These are phyloP conservation scores for Budorcas taxicolor DNA, from an alignment of 2,113 vertebrate species.

Conservation along the genomic window DNA sequence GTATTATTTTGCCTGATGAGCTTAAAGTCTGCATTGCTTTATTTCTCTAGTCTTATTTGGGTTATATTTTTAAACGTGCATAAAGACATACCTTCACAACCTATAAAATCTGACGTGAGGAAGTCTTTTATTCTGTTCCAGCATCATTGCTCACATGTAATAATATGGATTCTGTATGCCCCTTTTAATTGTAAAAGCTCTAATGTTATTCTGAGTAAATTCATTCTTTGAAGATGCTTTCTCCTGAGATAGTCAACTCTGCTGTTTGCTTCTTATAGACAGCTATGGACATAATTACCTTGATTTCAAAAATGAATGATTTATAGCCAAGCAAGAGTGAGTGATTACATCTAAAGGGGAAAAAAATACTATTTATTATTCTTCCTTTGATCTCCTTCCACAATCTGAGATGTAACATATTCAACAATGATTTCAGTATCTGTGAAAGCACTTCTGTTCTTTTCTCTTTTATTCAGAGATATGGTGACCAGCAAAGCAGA, in stretches of 20 bases:
- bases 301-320: conserved; percentile 53
- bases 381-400: conserved; percentile 43
- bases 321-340: conserved; percentile 16
- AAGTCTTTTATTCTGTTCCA: background rate
- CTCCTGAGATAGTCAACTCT: background rate
- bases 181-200: background rate
- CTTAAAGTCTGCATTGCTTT: background rate
- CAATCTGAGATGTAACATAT: background rate
- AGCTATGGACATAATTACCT: conserved; percentile 38
- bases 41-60: background rate
- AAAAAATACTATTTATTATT: background rate
- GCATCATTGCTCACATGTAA: background rate
- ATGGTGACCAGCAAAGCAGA: background rate
- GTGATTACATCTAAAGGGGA: conserved; percentile 25
- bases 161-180: background rate
- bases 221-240: background rate
- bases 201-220: background rate
- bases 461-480: background rate
- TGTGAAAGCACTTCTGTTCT: background rate
- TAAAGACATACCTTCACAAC: background rate
- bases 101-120: background rate
- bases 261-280: conserved; percentile 6
- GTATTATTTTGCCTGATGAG: background rate
- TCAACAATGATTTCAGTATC: background rate
- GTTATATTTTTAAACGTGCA: background rate